Percentiles rank a stretch among this genome's conserved stretches.
phyloP scores from a whole-genome alignment of 1,140 invertebrate species.

The Lysiphlebus fabarum region DNA sequence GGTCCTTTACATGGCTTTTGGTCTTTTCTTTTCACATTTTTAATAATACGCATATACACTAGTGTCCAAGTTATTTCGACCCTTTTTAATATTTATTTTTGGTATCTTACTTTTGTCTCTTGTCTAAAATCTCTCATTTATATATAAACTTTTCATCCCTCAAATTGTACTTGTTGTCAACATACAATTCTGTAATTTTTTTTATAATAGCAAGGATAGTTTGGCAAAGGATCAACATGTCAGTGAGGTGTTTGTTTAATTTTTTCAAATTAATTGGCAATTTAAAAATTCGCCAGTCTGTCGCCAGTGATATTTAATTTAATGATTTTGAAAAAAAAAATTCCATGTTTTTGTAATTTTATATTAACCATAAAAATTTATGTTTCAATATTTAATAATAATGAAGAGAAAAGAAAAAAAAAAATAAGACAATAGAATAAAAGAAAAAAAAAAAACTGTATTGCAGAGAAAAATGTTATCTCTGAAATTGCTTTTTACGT shows the following conservation, averaged over 20 bases:
- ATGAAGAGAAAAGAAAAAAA: no score
- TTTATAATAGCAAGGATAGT: slow-evolving; percentile 16
- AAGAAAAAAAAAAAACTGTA: slow-evolving; percentile 2
- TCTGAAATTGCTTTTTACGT: slow-evolving; percentile 13
- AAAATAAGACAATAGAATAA: slow-evolving; percentile 1
- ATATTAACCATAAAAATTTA: no score
- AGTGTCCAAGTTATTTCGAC: slow-evolving; percentile 7
- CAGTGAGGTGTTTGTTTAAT: slow-evolving; percentile 43
- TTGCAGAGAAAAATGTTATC: slow-evolving; percentile 6
- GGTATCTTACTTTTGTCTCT: background rate
- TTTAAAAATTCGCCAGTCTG: background rate
- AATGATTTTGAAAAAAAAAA: background rate
- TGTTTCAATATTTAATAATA: no score
- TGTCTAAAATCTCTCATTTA: slow-evolving; percentile 9
- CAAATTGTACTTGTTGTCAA: slow-evolving; percentile 3
- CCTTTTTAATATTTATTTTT: background rate
- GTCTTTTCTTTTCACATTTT: slow-evolving; percentile 8
- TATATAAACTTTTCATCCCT: background rate
- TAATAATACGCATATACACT: background rate
- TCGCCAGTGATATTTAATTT: slow-evolving; percentile 2
- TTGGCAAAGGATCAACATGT: slow-evolving; percentile 41
- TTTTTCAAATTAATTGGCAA: slow-evolving; percentile 1
- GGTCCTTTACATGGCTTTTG: slow-evolving; percentile 37
- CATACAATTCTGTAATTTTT: slow-evolving; percentile 15
- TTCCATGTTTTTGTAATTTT: background rate